Percentiles rank a stretch among this genome's conserved stretches.
These are phyloP conservation scores for Thamnophis elegans DNA, from an alignment of 2,797 vertebrate genomes.

Conservation along the genomic window DNA sequence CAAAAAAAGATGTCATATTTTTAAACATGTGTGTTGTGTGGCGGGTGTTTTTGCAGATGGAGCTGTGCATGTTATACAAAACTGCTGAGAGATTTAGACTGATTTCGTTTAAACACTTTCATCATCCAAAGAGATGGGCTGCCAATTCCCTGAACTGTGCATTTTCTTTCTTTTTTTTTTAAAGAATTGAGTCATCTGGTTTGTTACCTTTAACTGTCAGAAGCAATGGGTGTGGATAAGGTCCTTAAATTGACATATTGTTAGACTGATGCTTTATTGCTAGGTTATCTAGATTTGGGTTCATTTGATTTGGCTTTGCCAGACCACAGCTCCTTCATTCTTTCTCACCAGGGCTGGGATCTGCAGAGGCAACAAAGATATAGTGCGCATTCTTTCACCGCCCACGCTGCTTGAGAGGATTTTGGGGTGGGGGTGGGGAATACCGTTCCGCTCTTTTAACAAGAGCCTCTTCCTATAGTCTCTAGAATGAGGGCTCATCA, in stretches of 20 bases:
- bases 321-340: neutral
- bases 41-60: neutral
- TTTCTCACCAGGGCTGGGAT: neutral
- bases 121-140: neutral
- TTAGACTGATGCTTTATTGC: neutral
- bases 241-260: neutral
- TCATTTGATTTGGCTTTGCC: neutral
- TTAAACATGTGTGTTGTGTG: neutral
- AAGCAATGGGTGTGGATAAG: neutral
- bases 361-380: constrained; percentile 17
- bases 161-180: neutral
- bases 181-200: neutral
- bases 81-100: neutral
- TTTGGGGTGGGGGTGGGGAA: neutral
- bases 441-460: neutral
- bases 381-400: neutral
- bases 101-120: neutral
- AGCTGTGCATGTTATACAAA: neutral
- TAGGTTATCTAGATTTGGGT: neutral
- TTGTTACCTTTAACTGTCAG: neutral
- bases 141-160: neutral
- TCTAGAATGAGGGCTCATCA: neutral
- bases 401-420: neutral
- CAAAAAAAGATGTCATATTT: neutral
- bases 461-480: neutral